A percentile compares a stretch with the other conserved stretches of the same genome.
phyloP scores from a whole-genome alignment of 2,888 invertebrate genomes.

The Graphium colonna region DNA sequence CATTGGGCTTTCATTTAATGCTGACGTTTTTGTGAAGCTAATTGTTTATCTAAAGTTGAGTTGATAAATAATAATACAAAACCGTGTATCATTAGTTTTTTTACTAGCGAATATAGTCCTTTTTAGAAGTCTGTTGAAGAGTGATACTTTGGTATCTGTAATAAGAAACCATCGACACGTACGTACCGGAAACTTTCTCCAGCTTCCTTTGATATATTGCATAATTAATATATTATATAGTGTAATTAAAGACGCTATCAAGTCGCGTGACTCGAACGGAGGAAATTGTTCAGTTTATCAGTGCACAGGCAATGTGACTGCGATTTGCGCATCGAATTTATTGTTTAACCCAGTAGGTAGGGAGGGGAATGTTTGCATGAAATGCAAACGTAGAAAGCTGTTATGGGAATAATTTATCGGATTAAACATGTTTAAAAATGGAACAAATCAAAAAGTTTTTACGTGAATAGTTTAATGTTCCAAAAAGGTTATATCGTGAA shows the following conservation, averaged over 20 bases:
- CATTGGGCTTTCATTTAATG: too few species aligned
- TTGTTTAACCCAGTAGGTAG: background rate
- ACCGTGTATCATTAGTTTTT: too few species aligned
- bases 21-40: too few species aligned
- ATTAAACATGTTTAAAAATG: background rate
- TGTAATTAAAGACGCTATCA: conserved; percentile 13
- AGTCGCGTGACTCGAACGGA: conserved; percentile 5
- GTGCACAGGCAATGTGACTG: background rate
- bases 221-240: conserved; percentile 6
- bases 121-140: too few species aligned
- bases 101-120: too few species aligned
- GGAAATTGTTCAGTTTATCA: conserved; percentile 11
- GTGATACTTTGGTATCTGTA: conserved; percentile 5
- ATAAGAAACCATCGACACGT: conserved; percentile 3
- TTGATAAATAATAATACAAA: too few species aligned
- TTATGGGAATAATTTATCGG: background rate
- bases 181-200: conserved; percentile 3
- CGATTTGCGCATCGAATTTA: background rate
- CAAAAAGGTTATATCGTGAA: too few species aligned
- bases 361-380: background rate
- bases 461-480: background rate
- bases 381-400: background rate
- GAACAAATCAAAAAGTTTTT: background rate
- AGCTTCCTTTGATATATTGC: conserved; percentile 10
- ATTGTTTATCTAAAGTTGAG: too few species aligned